Evolutionary conservation across 1,140 invertebrate species (phyloP), one percentile per base, ranked within the genome.

Genomic region (Homalodisca vitripennis): DNA sequence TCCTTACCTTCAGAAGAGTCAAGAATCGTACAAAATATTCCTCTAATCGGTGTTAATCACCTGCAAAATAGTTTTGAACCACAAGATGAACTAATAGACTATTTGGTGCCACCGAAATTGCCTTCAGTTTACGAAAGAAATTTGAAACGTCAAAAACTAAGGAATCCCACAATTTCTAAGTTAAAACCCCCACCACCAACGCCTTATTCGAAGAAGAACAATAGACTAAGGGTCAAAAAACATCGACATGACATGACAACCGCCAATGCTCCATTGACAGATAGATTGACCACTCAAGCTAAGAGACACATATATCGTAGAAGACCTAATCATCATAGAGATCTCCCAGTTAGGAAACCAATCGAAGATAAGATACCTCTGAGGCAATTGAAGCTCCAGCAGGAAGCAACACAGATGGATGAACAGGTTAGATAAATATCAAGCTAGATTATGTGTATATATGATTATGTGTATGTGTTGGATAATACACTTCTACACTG

Each of bases 121-220:
- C 70, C 72, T 3, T 71, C 70, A 10, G 60, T 71, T 22, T 73
- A 71, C 67, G 51, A 69, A n/a, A 60, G n/a, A 22, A 31, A 64
- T 20, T 32, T 3, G 1, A 64, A 67, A 27, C 30, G 29, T n/a
- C n/a, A 10, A 12, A 26, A 32, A 10, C 10, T 22, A 22, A 29
- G 34, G 3, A 29, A 57, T 13, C 1, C n/a, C 0, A 47, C 29
- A 22, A 1, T 46, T n/a, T 27, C 47, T 14, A 67, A 68, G 29
- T 60, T 68, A 27, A 65, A 69, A 46, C 47, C 41, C 22, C 47
- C 51, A n/a, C 31, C 27, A 6, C 22, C 46, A 10, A 71, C 60
- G 24, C 22, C 26, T 1, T 26, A 14, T 13, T 31, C 6, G 27
- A 22, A 41, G 53, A 66, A 65, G 53, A n/a, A 67, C 17, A 22